Evolutionary conservation across 1,140 invertebrate species (phyloP).

Genomic region (Drosophila aff.): DNA sequence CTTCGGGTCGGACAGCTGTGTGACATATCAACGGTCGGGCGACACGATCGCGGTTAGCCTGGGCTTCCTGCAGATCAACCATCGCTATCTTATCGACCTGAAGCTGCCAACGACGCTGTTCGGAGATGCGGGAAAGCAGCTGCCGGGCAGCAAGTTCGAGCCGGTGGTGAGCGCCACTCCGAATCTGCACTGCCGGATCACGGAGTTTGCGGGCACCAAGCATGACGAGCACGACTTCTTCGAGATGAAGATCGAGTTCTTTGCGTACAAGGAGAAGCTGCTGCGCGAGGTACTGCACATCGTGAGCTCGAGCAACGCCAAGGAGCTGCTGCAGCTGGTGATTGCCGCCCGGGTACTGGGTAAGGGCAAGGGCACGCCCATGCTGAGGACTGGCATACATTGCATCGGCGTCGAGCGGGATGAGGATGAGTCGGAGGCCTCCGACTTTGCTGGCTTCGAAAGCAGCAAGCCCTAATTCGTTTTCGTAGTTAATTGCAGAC

Average conservation of each 20-base stretch:
- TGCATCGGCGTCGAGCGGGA: slow-evolving; percentile 85
- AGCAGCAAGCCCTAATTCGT: slow-evolving; percentile 59
- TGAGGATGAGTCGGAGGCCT: slow-evolving; percentile 84
- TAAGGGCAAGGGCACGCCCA: slow-evolving; percentile 86
- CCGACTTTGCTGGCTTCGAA: slow-evolving; percentile 68
- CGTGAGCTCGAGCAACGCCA: slow-evolving; percentile 79
- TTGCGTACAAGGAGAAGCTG: slow-evolving; percentile 86
- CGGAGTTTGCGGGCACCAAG: slow-evolving; percentile 71
- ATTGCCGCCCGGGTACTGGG: slow-evolving; percentile 85
- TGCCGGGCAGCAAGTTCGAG: slow-evolving; percentile 58
- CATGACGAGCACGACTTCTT: slow-evolving; percentile 76
- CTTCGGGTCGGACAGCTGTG: slow-evolving; percentile 78
- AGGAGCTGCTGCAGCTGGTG: slow-evolving; percentile 77
- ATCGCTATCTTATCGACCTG: slow-evolving; percentile 82
- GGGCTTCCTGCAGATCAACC: slow-evolving; percentile 85
- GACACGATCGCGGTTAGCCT: slow-evolving; percentile 81
- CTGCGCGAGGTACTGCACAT: slow-evolving; percentile 86
- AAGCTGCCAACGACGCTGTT: slow-evolving; percentile 77
- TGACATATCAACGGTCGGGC: slow-evolving; percentile 79
- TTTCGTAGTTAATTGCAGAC: slow-evolving; percentile 63
- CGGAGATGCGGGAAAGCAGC: slow-evolving; percentile 38
- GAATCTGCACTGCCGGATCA: slow-evolving; percentile 81
- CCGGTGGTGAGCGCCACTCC: slow-evolving; percentile 74
- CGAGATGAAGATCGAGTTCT: slow-evolving; percentile 86
- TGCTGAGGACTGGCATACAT: slow-evolving; percentile 86